Conservation (phyloP, 2,888 invertebrate species). For the Diloba caeruleocephala region DNA sequence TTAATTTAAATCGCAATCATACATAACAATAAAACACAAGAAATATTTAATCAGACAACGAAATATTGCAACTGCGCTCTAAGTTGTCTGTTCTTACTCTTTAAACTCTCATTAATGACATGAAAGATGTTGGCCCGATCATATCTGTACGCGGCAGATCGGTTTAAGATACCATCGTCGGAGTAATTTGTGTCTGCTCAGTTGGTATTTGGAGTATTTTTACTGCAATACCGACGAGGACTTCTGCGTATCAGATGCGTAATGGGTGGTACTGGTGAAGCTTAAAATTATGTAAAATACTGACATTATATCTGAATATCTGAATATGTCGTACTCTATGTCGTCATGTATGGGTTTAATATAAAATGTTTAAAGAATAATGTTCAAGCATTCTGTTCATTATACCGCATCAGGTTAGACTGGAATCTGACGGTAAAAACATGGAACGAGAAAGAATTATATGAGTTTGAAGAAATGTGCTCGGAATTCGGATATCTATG, state of each 20-base stretch:
- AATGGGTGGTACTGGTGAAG: too few species aligned
- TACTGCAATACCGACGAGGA: constrained; percentile 15
- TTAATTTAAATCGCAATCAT: constrained; percentile 21
- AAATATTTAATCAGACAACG: constrained; percentile 39
- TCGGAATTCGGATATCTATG: too few species aligned
- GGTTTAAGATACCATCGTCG: constrained; percentile 33
- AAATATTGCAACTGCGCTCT: constrained; percentile 32
- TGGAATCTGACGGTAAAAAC: too few species aligned
- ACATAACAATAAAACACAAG: constrained; percentile 18
- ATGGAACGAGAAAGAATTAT: too few species aligned
- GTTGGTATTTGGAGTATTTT: constrained; percentile 43
- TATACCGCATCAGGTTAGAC: too few species aligned
- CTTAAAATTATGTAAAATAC: too few species aligned
- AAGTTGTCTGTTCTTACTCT: constrained; percentile 38
- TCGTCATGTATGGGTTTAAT: too few species aligned
- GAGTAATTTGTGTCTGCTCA: constrained; percentile 28
- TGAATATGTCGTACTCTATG: too few species aligned
- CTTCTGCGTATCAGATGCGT: constrained; percentile 26
- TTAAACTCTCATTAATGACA: constrained; percentile 48
- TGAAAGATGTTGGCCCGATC: constrained; percentile 42
- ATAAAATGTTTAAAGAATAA: too few species aligned
- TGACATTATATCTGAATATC: too few species aligned
- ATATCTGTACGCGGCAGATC: constrained; percentile 48
- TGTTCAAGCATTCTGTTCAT: too few species aligned
- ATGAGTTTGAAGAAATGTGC: too few species aligned